These are phyloP conservation scores for Harpagus bidentatus DNA, from an alignment of 2,113 vertebrate species.

Conservation along the genomic window DNA sequence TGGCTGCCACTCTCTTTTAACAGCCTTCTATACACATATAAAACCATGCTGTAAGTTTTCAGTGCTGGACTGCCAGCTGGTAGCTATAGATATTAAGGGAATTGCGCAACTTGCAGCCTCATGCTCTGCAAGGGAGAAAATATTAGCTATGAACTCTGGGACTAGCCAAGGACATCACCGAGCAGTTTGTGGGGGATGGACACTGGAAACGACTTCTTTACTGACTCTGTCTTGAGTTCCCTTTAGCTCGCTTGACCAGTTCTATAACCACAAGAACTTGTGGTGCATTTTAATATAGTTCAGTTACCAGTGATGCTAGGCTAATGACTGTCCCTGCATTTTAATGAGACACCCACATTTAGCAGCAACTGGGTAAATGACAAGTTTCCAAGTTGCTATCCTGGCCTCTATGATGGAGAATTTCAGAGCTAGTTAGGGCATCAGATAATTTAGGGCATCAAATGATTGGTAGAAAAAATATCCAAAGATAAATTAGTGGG, in stretches of 20 bases:
- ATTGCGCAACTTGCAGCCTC: background rate
- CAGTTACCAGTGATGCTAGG: background rate
- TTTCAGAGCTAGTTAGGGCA: background rate
- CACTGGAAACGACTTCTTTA: background rate
- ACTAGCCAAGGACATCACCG: background rate
- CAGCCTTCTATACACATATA: background rate
- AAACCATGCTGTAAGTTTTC: background rate
- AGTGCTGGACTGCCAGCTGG: background rate
- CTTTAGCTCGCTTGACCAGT: background rate
- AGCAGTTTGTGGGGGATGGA: fast-evolving
- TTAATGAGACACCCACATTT: background rate
- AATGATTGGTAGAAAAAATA: background rate
- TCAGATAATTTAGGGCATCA: background rate
- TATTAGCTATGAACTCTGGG: background rate
- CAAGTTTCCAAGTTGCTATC: background rate
- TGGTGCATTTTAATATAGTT: background rate
- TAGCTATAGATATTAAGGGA: background rate
- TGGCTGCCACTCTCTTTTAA: background rate
- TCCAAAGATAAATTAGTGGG: background rate
- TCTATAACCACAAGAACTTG: background rate
- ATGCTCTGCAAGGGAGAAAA: background rate
- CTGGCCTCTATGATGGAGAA: background rate
- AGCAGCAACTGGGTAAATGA: background rate
- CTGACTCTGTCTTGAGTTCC: background rate
- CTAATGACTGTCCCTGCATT: background rate